Conservation (phyloP, 2,888 invertebrate species). For the Erynnis tages region DNA sequence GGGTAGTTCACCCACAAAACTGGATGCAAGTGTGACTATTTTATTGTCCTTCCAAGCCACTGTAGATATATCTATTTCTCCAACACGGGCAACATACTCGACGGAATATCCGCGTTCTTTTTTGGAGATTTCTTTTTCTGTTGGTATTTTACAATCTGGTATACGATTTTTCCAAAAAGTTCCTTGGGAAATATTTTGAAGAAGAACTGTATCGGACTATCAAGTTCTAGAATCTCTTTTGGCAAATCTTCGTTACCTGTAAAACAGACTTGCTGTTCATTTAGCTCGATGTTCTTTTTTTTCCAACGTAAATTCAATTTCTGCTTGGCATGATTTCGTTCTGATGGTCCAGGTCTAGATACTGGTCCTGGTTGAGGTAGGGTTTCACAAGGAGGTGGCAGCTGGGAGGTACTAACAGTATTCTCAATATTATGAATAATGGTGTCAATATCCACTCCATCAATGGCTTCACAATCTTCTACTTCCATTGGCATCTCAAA, state of each 20-base stretch:
- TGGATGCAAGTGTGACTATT: too few relatives aligned
- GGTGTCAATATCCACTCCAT: constrained; percentile 8
- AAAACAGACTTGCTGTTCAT: constrained; percentile 17
- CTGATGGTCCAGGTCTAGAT: constrained; percentile 7
- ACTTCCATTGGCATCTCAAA: background rate
- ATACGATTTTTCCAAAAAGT: background rate
- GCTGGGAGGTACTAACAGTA: background rate
- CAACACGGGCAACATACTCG: too few relatives aligned
- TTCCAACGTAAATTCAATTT: constrained; percentile 1
- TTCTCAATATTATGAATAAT: constrained; percentile 2
- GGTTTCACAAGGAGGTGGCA: background rate
- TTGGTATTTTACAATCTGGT: too few relatives aligned
- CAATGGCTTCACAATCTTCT: background rate
- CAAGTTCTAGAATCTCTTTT: constrained; percentile 11
- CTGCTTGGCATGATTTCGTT: constrained; percentile 1
- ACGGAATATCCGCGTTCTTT: too few relatives aligned
- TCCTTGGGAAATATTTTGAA: constrained; percentile 4
- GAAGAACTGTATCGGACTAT: constrained; percentile 9
- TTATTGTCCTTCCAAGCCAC: too few relatives aligned
- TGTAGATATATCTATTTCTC: too few relatives aligned
- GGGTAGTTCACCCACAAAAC: too few relatives aligned
- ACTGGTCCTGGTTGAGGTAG: constrained; percentile 6
- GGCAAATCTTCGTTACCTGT: constrained; percentile 12
- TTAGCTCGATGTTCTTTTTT: constrained; percentile 9
- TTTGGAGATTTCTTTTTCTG: too few relatives aligned